Percentiles rank a stretch among this genome's conserved stretches.
Evolutionary conservation across 2,888 invertebrate species (phyloP).

Genomic region (Dolichomitus sp.): DNA sequence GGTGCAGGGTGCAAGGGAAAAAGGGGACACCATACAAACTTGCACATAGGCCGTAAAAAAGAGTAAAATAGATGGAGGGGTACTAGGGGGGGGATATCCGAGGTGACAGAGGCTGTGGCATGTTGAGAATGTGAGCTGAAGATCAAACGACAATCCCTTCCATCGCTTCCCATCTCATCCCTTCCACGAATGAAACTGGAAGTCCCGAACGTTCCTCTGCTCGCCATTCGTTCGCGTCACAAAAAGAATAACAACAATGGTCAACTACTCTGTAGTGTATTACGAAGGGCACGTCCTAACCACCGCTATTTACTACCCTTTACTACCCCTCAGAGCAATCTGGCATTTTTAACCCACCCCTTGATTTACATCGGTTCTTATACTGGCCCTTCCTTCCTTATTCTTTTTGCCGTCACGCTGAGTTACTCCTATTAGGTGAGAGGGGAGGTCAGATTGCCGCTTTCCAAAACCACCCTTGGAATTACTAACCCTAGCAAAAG

Average conservation of each 20-base stretch:
- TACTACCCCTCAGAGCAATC: constrained; percentile 41
- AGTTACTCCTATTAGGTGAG: constrained; percentile 32
- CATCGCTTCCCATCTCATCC: constrained; percentile 1
- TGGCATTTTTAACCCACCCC: constrained; percentile 27
- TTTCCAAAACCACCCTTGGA: constrained; percentile 41
- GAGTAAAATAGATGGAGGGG: neutral
- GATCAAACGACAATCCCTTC: constrained; percentile 17
- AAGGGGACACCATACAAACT: neutral
- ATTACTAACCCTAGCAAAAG: constrained; percentile 22
- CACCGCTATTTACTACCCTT: neutral
- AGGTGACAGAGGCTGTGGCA: constrained; percentile 25
- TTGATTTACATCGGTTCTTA: neutral
- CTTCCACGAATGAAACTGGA: neutral
- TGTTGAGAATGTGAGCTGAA: constrained; percentile 7
- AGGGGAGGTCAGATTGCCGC: constrained; percentile 35
- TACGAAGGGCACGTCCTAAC: constrained; percentile 6
- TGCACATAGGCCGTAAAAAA: constrained; percentile 1
- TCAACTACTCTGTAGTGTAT: neutral
- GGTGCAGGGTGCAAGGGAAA: constrained; percentile 20
- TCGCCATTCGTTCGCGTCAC: neutral
- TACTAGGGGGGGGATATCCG: neutral
- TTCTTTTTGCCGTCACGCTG: constrained; percentile 37
- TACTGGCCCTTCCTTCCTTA: constrained; percentile 36
- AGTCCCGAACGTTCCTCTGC: neutral
- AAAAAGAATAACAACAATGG: neutral